These are phyloP conservation scores for Manis pentadactyla DNA, from an alignment of 2,797 vertebrate species.

Conservation along the genomic window DNA sequence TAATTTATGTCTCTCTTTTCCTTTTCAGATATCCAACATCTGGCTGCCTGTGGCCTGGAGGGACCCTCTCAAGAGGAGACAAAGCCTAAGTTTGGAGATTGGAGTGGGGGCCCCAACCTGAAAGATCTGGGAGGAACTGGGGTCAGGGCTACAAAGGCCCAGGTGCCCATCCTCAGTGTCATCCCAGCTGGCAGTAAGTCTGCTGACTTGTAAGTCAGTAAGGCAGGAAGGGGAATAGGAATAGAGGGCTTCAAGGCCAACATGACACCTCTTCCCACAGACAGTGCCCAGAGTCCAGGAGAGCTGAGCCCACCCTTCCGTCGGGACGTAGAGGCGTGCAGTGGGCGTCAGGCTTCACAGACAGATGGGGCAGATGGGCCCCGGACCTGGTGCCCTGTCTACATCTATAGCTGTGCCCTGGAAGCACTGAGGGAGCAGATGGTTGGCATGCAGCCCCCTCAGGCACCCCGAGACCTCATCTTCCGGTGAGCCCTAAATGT, in stretches of 20 bases:
- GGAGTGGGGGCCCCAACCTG: conserved; percentile 62
- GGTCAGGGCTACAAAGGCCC: conserved; percentile 72
- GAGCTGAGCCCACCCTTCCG: conserved; percentile 89
- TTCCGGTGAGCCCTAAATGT: conserved; percentile 89
- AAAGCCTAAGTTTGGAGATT: conserved; percentile 65
- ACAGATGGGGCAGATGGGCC: conserved; percentile 87
- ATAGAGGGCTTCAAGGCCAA: neutral
- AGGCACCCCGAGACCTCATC: conserved; percentile 91
- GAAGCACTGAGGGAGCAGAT: conserved; percentile 95
- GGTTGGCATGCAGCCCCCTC: conserved; percentile 89
- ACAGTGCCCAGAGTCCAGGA: conserved; percentile 86
- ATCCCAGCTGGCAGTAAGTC: conserved; percentile 87
- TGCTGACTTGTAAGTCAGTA: neutral
- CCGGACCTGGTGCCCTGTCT: conserved; percentile 94
- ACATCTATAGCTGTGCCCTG: conserved; percentile 96
- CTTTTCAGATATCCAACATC: conserved; percentile 91
- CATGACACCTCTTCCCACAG: conserved; percentile 75
- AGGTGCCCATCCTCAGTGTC: conserved; percentile 85
- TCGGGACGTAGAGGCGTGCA: conserved; percentile 88
- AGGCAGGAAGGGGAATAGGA: neutral
- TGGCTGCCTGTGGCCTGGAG: conserved; percentile 89
- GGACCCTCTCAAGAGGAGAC: conserved; percentile 82
- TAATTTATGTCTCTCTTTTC: conserved; percentile 52
- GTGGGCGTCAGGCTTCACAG: conserved; percentile 90
- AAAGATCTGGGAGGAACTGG: conserved; percentile 70